Percentiles rank a stretch among this genome's conserved stretches.
phyloP scores from a whole-genome alignment of 2,888 invertebrate species.

The Halictus quadricinctus region DNA sequence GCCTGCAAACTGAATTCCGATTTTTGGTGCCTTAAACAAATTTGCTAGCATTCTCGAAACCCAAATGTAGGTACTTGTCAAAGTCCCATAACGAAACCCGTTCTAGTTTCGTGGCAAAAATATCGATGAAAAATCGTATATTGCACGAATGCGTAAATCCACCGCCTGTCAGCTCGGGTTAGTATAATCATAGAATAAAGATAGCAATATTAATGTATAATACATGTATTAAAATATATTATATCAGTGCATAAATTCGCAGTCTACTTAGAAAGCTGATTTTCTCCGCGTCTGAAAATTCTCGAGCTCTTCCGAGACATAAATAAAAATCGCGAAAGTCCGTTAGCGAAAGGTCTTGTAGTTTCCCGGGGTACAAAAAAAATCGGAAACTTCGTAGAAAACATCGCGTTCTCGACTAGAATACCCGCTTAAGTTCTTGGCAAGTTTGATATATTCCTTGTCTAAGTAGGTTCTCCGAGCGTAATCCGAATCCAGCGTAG shows the following conservation, averaged over 20 bases:
- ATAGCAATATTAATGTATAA: too few species aligned
- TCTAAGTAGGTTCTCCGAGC: constrained; percentile 7
- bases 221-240: background rate
- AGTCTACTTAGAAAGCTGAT: background rate
- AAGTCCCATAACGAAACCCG: too few species aligned
- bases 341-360: background rate
- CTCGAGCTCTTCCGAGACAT: background rate
- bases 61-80: too few species aligned
- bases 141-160: too few species aligned
- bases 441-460: constrained; percentile 11
- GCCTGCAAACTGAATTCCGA: too few species aligned
- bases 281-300: background rate
- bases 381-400: background rate
- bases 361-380: background rate
- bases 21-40: too few species aligned
- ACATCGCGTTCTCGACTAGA: background rate
- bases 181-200: too few species aligned
- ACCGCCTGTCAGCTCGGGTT: too few species aligned
- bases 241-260: background rate
- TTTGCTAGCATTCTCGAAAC: too few species aligned
- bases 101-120: too few species aligned
- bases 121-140: too few species aligned
- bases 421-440: constrained; percentile 10
- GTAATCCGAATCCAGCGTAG: background rate
- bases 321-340: background rate